Conservation (phyloP, 1,140 invertebrate genomes). For the Ceratoteleas bidentatus region DNA sequence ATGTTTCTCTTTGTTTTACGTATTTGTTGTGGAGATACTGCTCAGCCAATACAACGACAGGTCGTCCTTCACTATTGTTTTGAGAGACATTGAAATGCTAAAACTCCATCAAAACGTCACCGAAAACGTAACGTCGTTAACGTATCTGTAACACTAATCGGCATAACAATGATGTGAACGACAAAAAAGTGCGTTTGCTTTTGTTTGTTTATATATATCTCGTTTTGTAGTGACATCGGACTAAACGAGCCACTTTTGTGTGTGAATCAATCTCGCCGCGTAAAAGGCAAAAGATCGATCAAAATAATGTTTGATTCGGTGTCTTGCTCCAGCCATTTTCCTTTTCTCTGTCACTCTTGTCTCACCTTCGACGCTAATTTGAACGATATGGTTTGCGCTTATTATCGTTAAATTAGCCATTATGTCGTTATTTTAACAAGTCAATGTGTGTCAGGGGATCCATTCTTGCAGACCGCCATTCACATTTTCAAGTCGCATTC, state of each 20-base stretch:
- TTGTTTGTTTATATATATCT: too few relatives aligned
- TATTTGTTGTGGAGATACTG: too few relatives aligned
- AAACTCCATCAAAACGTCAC: too few relatives aligned
- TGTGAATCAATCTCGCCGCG: too few relatives aligned
- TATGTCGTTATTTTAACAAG: constrained; percentile 82
- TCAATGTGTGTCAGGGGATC: constrained; percentile 81
- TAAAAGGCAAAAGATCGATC: constrained; percentile 22
- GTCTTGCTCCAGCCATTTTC: constrained; percentile 38
- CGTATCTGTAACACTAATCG: too few relatives aligned
- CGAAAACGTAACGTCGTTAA: too few relatives aligned
- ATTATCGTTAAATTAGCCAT: constrained; percentile 82
- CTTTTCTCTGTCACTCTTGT: constrained; percentile 64
- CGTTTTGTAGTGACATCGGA: background rate
- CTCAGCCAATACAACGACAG: too few relatives aligned
- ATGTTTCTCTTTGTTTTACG: too few relatives aligned
- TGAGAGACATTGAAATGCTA: too few relatives aligned
- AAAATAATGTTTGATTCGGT: constrained; percentile 28
- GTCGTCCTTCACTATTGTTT: too few relatives aligned
- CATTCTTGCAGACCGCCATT: constrained; percentile 58
- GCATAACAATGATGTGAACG: too few relatives aligned
- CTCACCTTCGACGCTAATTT: constrained; percentile 82
- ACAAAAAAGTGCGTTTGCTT: too few relatives aligned
- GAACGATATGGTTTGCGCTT: constrained; percentile 79
- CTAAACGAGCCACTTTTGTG: background rate
- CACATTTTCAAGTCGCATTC: constrained; percentile 34